Conservation (phyloP, 2,797 vertebrate genomes). For the Rousettus madagascariensis region DNA sequence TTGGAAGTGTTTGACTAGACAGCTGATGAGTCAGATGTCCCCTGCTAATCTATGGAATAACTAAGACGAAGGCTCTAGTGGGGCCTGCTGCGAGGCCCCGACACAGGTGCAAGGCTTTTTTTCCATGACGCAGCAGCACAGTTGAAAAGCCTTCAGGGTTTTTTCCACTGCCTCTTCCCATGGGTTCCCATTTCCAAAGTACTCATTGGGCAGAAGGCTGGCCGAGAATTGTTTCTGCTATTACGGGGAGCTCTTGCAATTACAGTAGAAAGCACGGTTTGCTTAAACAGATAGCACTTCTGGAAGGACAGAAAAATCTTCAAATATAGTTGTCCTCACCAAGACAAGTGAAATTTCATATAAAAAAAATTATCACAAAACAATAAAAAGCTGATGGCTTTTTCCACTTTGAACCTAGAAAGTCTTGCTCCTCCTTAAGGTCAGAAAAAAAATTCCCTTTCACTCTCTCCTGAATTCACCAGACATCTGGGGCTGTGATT, state of each 20-base stretch:
- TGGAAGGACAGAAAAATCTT: background rate
- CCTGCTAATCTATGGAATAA: constrained; percentile 47
- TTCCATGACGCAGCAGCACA: constrained; percentile 71
- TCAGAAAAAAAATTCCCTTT: constrained; percentile 1
- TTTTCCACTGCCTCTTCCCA: constrained; percentile 79
- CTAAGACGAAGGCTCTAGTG: constrained; percentile 25
- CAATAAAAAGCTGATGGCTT: background rate
- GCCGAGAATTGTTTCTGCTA: constrained; percentile 21
- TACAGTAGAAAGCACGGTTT: constrained; percentile 17
- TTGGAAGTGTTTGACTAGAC: background rate
- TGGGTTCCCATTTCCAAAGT: constrained; percentile 62
- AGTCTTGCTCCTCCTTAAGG: background rate
- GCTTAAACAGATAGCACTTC: background rate
- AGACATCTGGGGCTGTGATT: background rate
- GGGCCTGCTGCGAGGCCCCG: constrained; percentile 36
- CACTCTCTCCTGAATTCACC: background rate
- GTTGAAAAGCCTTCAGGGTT: constrained; percentile 67
- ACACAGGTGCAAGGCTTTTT: constrained; percentile 46
- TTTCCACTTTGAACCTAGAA: background rate
- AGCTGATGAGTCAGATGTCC: constrained; percentile 5
- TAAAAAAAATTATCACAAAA: constrained; percentile 29
- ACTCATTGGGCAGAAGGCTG: constrained; percentile 38
- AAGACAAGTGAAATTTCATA: constrained; percentile 35
- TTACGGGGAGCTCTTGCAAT: constrained; percentile 43
- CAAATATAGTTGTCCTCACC: background rate